Conservation (phyloP, 2,888 invertebrate genomes). For the Apeira syringaria region DNA sequence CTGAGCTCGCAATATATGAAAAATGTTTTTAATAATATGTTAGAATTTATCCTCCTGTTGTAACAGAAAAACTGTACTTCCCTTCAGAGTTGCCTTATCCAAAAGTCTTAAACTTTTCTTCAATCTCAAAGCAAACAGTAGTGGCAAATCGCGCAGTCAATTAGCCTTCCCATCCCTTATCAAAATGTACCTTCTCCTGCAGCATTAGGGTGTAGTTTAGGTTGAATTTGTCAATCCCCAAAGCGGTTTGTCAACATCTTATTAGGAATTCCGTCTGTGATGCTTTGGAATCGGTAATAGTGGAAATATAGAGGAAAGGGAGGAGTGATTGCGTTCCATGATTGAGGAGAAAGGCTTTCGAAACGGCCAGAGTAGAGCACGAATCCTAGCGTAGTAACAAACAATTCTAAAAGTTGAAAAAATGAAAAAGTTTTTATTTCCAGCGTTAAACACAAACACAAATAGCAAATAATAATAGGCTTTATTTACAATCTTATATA, state of each 20-base stretch:
- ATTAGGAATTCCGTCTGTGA: constrained; percentile 46
- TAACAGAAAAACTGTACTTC: no score
- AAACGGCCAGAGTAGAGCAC: not conserved
- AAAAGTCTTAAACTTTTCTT: constrained; percentile 24
- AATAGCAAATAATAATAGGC: no score
- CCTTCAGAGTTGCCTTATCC: constrained; percentile 11
- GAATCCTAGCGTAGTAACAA: no score
- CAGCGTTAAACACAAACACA: no score
- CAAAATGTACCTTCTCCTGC: constrained; percentile 22
- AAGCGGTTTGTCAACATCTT: constrained; percentile 41
- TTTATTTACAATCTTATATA: no score
- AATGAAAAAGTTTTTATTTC: no score
- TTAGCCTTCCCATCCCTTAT: constrained; percentile 27
- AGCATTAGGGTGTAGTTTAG: constrained; percentile 24
- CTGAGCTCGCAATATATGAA: no score
- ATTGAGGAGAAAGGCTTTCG: not conserved
- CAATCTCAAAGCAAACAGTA: constrained; percentile 41
- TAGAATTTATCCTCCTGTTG: no score
- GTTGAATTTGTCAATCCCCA: constrained; percentile 14
- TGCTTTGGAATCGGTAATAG: constrained; percentile 29
- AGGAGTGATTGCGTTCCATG: constrained; percentile 9
- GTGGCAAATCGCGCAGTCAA: constrained; percentile 40
- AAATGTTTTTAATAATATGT: no score
- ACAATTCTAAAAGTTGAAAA: no score
- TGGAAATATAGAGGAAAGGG: constrained; percentile 19